These are phyloP conservation scores for Podabrus alpinus DNA, from an alignment of 2,888 invertebrate species.

Conservation along the genomic window DNA sequence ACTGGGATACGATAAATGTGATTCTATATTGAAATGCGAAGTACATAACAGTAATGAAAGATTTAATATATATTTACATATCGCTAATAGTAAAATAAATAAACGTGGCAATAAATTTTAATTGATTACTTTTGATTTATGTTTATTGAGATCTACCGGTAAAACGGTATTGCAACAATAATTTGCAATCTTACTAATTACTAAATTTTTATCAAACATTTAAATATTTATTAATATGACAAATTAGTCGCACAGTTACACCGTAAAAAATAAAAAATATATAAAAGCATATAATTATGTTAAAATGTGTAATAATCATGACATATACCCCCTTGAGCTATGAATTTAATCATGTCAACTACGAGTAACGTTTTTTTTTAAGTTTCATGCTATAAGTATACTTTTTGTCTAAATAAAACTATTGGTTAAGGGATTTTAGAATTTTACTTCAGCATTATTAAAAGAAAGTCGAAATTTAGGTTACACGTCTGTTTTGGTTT, in stretches of 20 bases:
- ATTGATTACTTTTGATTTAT: background rate
- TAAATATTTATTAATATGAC: background rate
- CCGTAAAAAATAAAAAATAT: background rate
- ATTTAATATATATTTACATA: background rate
- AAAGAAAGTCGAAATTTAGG: no score
- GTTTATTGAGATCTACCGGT: background rate
- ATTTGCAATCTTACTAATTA: background rate
- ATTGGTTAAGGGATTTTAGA: no score
- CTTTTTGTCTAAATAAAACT: no score
- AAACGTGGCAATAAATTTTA: conserved; percentile 1
- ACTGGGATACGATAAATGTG: background rate
- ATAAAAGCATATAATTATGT: no score
- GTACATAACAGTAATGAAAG: background rate
- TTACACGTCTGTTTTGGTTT: no score
- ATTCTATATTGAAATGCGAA: background rate
- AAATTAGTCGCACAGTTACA: background rate
- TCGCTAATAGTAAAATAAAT: background rate
- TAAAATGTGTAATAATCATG: no score
- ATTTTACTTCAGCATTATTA: no score
- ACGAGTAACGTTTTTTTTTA: no score
- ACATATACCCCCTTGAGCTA: no score
- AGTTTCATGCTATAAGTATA: no score
- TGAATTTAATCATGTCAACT: no score
- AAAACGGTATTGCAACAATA: background rate
- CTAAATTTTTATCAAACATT: background rate